phyloP scores from a whole-genome alignment of 1,140 invertebrate species.

The Acromyrmex echinatior region DNA sequence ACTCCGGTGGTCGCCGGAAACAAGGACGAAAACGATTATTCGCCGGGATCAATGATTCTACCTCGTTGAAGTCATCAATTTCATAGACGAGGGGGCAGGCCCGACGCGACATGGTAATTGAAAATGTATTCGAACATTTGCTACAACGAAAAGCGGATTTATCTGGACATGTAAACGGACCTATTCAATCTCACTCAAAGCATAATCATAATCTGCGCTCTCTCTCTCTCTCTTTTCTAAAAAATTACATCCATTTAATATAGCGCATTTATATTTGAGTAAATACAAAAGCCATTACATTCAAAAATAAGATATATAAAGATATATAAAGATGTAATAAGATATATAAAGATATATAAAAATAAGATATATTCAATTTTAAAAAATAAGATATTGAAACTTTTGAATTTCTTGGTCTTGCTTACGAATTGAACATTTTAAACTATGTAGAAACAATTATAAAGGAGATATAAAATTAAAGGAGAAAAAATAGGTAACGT shows the following conservation, averaged over 20 bases:
- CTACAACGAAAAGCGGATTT: slow-evolving; percentile 37
- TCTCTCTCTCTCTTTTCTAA: background rate
- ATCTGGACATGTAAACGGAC: slow-evolving; percentile 44
- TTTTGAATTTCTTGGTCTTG: too few relatives aligned
- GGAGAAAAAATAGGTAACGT: background rate
- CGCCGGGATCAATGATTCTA: slow-evolving; percentile 63
- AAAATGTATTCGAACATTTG: slow-evolving; percentile 60
- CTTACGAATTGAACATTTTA: too few relatives aligned
- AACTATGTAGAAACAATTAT: too few relatives aligned
- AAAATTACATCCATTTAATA: background rate
- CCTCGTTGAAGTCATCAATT: slow-evolving; percentile 68
- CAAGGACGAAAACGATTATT: slow-evolving; percentile 75
- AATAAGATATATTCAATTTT: too few relatives aligned
- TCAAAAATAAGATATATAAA: too few relatives aligned
- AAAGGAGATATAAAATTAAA: background rate
- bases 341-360: too few relatives aligned
- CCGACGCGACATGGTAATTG: slow-evolving; percentile 29
- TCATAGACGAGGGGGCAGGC: slow-evolving; percentile 20
- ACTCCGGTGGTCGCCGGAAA: slow-evolving; percentile 78
- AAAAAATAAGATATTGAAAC: too few relatives aligned
- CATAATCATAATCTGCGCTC: slow-evolving; percentile 15
- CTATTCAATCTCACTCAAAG: slow-evolving; percentile 43
- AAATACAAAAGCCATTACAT: too few relatives aligned
- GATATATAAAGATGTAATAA: too few relatives aligned
- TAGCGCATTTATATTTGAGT: background rate